Evolutionary conservation across 2,113 vertebrate genomes (phyloP), one percentile per base, ranked within the genome.

Genomic region (Microtus pennsylvanicus): DNA sequence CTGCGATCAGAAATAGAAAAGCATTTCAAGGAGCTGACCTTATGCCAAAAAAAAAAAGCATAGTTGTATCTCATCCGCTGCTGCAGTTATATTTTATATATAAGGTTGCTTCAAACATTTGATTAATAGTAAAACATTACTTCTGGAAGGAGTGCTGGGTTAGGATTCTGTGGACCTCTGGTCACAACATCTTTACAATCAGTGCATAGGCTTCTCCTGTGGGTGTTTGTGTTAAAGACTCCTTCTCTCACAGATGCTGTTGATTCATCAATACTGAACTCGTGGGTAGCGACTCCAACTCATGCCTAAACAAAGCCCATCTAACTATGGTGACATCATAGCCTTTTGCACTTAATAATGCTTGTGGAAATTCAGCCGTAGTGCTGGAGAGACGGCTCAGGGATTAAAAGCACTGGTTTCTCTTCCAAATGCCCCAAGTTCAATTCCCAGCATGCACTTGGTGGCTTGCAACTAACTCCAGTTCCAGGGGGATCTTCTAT

Each of bases 1-100:
- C 58, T 87, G 14, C 75, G 70, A 45, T 80, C 63, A 75, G 83
- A 93, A 97, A 76, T 91, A 77, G 55, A 70, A 90, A 91, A 81
- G 72, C 14, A 30, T 74, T 90, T 50, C 33, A 87, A 42, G 30
- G 55, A 58, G 65, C 35, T 76, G 85, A 86, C 42, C 67, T 89
- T 80, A 55, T 87, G 47, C 87, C 72, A 11, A 24, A 52, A 89
- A 80, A 87, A 8, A 33, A 69, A 69, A 69, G 12, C 61, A 4
- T 28, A 52, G 10, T 55, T 4, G 9, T 2, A 24, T 89, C 35
- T 76, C 35, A 74, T 75, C 45, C n/a, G 52, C 96, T 69, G 28
- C 24, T 28, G 35, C 30, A 72, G 52, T 74, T 87, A 58, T 35
- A 28, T 87, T 95, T 65, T 28, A 24, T n/a, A 65, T 28, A 21